Evolutionary conservation across 2,113 vertebrate species (phyloP).

Genomic region (Stegostoma tigrinum): DNA sequence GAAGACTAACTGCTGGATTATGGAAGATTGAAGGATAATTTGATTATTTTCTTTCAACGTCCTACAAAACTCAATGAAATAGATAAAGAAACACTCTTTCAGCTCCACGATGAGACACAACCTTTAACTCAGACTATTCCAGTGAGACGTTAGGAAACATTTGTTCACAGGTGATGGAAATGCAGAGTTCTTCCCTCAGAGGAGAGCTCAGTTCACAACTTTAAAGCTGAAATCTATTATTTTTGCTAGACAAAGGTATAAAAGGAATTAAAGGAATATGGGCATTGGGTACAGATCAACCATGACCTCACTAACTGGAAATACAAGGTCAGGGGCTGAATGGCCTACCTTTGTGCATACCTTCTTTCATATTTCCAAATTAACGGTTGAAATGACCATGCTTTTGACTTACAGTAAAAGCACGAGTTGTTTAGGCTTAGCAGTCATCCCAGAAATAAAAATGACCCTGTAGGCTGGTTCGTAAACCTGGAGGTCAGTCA

Average conservation of each 20-base stretch:
- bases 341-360: neutral
- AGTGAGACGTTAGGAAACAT: neutral
- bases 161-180: neutral
- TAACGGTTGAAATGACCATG: neutral
- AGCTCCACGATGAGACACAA: neutral
- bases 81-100: neutral
- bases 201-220: neutral
- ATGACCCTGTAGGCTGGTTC: neutral
- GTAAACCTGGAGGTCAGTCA: neutral
- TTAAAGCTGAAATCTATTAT: neutral
- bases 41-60: neutral
- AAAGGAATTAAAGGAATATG: neutral
- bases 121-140: neutral
- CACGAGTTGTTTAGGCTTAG: neutral
- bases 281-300: neutral
- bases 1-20: neutral
- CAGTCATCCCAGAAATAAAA: neutral
- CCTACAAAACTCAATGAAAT: neutral
- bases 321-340: neutral
- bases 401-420: neutral
- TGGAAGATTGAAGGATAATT: neutral
- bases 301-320: neutral
- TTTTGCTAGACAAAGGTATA: neutral
- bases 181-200: neutral
- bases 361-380: neutral